phyloP scores from a whole-genome alignment of 2,888 invertebrate genomes.

The Drymonia ruficornis region DNA sequence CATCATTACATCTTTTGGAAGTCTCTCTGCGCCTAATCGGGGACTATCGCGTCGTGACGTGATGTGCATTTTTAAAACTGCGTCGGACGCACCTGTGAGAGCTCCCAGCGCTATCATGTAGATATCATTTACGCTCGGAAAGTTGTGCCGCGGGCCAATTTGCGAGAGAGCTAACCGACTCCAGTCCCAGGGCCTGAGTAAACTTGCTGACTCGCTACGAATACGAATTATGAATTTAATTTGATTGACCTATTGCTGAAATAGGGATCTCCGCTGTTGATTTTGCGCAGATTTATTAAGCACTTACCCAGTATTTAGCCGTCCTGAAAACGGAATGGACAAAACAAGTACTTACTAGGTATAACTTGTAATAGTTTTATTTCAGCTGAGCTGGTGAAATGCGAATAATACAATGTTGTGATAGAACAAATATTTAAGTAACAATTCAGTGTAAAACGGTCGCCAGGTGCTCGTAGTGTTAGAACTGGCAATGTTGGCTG shows the following conservation, averaged over 20 bases:
- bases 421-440: conserved; percentile 5
- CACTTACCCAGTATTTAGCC: neutral
- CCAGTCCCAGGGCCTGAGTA: conserved; percentile 28
- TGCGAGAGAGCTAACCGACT: conserved; percentile 43
- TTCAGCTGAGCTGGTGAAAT: neutral
- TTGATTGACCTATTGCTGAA: conserved; percentile 51
- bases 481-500: conserved; percentile 21
- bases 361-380: neutral
- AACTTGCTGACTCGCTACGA: conserved; percentile 53
- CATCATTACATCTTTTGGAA: conserved; percentile 9
- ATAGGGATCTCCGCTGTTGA: conserved; percentile 27
- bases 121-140: conserved; percentile 54
- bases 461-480: neutral
- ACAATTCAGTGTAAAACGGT: conserved; percentile 6
- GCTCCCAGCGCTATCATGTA: conserved; percentile 11
- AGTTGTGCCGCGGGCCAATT: conserved; percentile 56
- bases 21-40: conserved; percentile 13
- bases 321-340: neutral
- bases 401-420: conserved; percentile 3
- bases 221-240: conserved; percentile 59
- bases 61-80: conserved; percentile 10
- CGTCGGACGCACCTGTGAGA: conserved; percentile 19
- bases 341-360: too few species aligned
- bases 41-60: conserved; percentile 13
- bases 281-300: conserved; percentile 25